phyloP scores from a whole-genome alignment of 92 coral and sea anemone genomes.

The Epizoanthus rinbou region DNA sequence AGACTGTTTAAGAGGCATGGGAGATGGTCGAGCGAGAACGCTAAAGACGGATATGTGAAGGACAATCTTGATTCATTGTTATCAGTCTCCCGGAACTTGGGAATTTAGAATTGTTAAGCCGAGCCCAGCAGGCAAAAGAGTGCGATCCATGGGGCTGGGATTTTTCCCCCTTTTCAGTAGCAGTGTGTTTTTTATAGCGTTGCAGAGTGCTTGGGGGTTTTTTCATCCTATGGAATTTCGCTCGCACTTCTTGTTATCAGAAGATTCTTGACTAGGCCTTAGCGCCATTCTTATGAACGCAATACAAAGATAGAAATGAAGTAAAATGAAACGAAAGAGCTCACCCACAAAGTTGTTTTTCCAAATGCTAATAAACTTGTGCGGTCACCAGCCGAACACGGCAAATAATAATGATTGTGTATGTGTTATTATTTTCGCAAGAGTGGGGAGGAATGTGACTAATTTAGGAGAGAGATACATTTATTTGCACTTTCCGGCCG shows the following conservation, averaged over 20 bases:
- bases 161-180: conserved; percentile 28
- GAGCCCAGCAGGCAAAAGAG: conserved; percentile 63
- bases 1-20: conserved; percentile 60
- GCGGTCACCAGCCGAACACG: conserved; percentile 20
- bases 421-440: too few relatives aligned
- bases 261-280: too few relatives aligned
- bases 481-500: too few relatives aligned
- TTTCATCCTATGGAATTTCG: conserved; percentile 61
- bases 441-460: too few relatives aligned
- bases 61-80: conserved; percentile 55
- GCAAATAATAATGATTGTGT: too few relatives aligned
- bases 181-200: background rate
- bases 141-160: conserved; percentile 60
- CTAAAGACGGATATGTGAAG: conserved; percentile 63
- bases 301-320: too few relatives aligned
- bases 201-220: conserved; percentile 46
- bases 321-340: background rate
- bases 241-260: conserved; percentile 17
- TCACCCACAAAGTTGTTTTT: background rate
- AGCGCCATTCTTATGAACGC: too few relatives aligned
- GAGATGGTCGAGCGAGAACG: conserved; percentile 62
- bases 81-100: conserved; percentile 47
- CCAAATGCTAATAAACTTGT: conserved; percentile 1
- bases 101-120: conserved; percentile 39
- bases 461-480: too few relatives aligned